Evolutionary conservation across 2,888 invertebrate genomes (phyloP).

Genomic region (Parnassius orleans): DNA sequence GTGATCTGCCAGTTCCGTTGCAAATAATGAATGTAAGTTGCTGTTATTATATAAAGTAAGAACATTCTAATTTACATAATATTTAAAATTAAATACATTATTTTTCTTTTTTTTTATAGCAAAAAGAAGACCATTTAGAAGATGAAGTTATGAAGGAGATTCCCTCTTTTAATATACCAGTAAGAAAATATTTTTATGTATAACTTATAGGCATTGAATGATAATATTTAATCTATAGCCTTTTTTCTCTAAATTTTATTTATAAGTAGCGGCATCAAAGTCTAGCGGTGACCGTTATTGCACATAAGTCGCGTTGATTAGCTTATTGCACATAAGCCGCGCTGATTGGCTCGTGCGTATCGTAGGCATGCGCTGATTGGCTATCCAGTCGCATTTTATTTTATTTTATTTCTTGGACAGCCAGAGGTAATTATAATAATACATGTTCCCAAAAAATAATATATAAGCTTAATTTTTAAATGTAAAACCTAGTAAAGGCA

Average conservation of each 20-base stretch:
- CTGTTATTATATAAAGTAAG: constrained; percentile 18
- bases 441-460: too few species aligned
- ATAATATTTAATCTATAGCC: constrained; percentile 1
- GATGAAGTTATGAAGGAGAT: constrained; percentile 26
- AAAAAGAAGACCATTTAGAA: constrained; percentile 16
- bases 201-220: not conserved
- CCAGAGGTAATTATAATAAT: too few species aligned
- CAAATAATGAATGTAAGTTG: constrained; percentile 29
- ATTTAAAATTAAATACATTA: not conserved
- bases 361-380: too few species aligned
- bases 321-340: too few species aligned
- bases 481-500: too few species aligned
- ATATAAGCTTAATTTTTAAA: too few species aligned
- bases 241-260: not conserved
- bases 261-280: too few species aligned
- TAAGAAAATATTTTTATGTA: constrained; percentile 18
- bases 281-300: too few species aligned
- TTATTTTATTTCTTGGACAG: too few species aligned
- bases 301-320: too few species aligned
- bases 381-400: too few species aligned
- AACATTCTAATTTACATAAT: not conserved
- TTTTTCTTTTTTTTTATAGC: constrained; percentile 21
- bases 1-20: constrained; percentile 37
- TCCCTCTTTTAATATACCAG: constrained; percentile 25
- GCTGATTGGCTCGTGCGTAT: too few species aligned